Percentiles rank a stretch among this genome's conserved stretches.
phyloP scores from a whole-genome alignment of 2,888 invertebrate species.

The Drosophila birchii region DNA sequence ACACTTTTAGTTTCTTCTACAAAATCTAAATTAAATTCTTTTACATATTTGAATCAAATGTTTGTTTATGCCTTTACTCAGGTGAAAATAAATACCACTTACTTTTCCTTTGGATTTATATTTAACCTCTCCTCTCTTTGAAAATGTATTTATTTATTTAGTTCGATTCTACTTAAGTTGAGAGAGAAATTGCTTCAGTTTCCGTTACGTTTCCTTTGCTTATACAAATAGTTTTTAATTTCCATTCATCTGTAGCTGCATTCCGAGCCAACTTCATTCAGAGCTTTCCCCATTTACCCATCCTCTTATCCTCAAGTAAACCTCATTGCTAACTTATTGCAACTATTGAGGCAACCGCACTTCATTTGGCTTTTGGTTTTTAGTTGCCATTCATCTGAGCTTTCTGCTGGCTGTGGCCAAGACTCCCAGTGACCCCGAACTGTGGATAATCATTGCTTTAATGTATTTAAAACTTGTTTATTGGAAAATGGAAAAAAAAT shows the following conservation, averaged over 20 bases:
- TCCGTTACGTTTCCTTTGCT: not conserved
- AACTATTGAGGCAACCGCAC: slow-evolving; percentile 34
- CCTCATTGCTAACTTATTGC: slow-evolving; percentile 34
- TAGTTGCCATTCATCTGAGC: slow-evolving; percentile 14
- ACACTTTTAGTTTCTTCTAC: not conserved
- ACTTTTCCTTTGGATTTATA: not conserved
- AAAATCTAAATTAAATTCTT: not conserved
- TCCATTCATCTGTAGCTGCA: not conserved
- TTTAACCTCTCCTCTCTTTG: not conserved
- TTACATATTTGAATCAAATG: not conserved
- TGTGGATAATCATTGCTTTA: slow-evolving; percentile 14
- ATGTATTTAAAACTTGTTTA: not conserved
- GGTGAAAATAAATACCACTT: slow-evolving; percentile 2
- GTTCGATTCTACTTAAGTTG: slow-evolving; percentile 1
- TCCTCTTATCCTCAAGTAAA: slow-evolving; percentile 3
- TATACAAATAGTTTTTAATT: slow-evolving; percentile 14
- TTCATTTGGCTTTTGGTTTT: slow-evolving; percentile 34
- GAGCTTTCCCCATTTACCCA: not conserved
- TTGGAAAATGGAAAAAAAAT: not conserved
- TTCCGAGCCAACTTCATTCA: slow-evolving; percentile 1
- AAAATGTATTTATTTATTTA: slow-evolving; percentile 13
- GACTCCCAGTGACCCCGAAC: slow-evolving; percentile 2
- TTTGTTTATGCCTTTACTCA: not conserved
- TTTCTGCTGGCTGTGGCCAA: slow-evolving; percentile 11
- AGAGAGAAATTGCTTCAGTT: slow-evolving; percentile 18